Base-by-base conservation (phyloP, 2,113 vertebrate genomes). In the Dryoscopus gambensis region DNA sequence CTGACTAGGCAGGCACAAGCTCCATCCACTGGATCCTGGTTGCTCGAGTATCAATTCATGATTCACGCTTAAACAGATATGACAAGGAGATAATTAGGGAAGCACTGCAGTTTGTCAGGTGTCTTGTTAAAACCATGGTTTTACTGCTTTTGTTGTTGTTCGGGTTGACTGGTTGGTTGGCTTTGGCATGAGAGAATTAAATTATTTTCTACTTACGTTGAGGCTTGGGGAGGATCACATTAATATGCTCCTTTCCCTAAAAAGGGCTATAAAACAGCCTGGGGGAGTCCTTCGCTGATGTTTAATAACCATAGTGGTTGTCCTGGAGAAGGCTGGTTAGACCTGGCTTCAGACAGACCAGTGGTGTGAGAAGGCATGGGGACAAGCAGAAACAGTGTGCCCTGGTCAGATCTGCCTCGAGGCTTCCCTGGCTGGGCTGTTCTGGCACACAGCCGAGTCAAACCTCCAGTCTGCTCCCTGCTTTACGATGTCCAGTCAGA, bases 31-130 rank as follows among this genome's bases (percentile, higher is more conserved):
- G 23, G 30, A 65, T 93, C 28, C 33, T 83, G 10, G 1, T 63
- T 77, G 82, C 42, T 89, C 1, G 2, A 74, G 56, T 62, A 77
- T 77, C 90, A 81, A 60, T 20, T 47, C 68, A 24, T 52, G 80
- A 86, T 70, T 96, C 94, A 93, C 42, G 8, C 83, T 95, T 95
- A 95, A 96, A 42, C 75, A 90, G 90, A 97, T 92, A 80, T 57
- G 93, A 94, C 95, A 96, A 90, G 83, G 91, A 88, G 85, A 70
- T 86, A 83, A 94, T 95, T 88, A 96, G 64, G 50, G 60, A 94
- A 93, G 95, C 64, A 37, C 90, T 93, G 93, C 93, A 95, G 88
- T 95, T 95, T 86, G 90, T 96, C 95, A 96, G 90, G 87, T 95
- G 95, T 96, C 95, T 95, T 44, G 75, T 90, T 96, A 95, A 70